Base-by-base conservation (phyloP, 2,888 invertebrate genomes). In the Plemyria rubiginata region DNA sequence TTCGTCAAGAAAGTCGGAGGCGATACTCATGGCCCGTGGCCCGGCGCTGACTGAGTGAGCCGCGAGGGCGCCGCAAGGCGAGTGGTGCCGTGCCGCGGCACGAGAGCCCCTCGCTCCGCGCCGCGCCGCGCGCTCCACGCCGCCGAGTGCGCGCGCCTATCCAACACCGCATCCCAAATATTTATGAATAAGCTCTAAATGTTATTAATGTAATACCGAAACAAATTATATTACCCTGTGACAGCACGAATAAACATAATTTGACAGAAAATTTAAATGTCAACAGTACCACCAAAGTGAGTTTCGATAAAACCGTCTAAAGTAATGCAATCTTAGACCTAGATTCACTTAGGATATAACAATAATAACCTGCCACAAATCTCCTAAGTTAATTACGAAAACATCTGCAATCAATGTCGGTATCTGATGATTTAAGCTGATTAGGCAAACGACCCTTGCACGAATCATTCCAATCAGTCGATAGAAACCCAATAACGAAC, bases 121-220 rank as follows among this genome's bases (percentile, higher is more conserved):
- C 77, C 76, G 51, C 76, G 74, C 77, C 76, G 69, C 65, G 70
- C 68, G 72, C 70, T 54, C 22, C 16, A 38, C 60, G 74, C 70
- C 76, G 76, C 70, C 76, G 76, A 79, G 76, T 88, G 90, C 90
- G 91, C 91, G 91, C 91, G 89, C 90, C 89, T 84, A 80, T 81
- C 79, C 78, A 76, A 74, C 70, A 76, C 73, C 78, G 74, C 76
- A 79, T 72, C 67, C 71, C 73, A 79, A 74, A 77, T 77, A 79
- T 75, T 77, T 77, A 78, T 78, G 78, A 78, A 76, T 78, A 79
- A 72, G 69, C 73, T 76, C 67, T 73, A 72, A 74, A 76, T 76
- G 71, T 74, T 72, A 57, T 65, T 58, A 65, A 49, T 59, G 43
- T 54, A 51, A 52, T 55, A 59, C 43, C 49, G 36, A 40, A 36